A percentile compares a stretch with the other conserved stretches of the same genome.
phyloP scores from a whole-genome alignment of 2,797 vertebrate species.

The Tympanoctomys barrerae region DNA sequence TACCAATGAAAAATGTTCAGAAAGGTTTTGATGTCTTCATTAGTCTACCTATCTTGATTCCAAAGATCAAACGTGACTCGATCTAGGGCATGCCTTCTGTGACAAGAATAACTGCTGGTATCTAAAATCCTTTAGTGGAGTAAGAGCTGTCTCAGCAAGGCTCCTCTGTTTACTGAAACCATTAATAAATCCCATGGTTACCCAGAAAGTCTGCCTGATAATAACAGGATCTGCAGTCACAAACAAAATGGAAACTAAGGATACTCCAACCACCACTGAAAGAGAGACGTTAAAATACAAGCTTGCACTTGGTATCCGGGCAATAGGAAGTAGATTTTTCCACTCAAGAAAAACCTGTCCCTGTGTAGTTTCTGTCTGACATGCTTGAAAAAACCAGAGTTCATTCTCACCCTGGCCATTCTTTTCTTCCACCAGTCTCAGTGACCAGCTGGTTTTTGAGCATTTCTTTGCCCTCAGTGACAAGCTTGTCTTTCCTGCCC shows the following conservation, averaged over 20 bases:
- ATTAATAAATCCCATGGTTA: accelerated
- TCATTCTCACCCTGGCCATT: background rate
- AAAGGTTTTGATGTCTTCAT: too few species aligned
- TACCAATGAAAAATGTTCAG: background rate
- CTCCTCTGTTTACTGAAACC: accelerated
- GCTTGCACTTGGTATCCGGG: too few species aligned
- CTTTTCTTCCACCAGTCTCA: background rate
- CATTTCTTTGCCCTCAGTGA: background rate
- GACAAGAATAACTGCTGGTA: accelerated
- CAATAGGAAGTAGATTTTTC: background rate
- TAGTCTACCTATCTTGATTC: background rate
- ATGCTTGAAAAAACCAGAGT: background rate
- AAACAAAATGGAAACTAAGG: too few species aligned
- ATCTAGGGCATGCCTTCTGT: accelerated
- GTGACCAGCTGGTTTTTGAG: background rate
- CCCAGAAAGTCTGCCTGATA: too few species aligned
- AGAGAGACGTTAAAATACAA: background rate
- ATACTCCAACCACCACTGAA: background rate
- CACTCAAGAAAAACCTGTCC: accelerated
- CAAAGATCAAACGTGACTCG: background rate
- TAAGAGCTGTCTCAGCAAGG: accelerated
- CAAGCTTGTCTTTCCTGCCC: too few species aligned
- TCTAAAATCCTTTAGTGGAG: accelerated
- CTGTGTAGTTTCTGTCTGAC: accelerated
- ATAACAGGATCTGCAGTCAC: background rate